Evolutionary conservation across 2,888 invertebrate genomes (phyloP), one percentile per base, ranked within the genome.

Genomic region (Siphonodentalium dalli): DNA sequence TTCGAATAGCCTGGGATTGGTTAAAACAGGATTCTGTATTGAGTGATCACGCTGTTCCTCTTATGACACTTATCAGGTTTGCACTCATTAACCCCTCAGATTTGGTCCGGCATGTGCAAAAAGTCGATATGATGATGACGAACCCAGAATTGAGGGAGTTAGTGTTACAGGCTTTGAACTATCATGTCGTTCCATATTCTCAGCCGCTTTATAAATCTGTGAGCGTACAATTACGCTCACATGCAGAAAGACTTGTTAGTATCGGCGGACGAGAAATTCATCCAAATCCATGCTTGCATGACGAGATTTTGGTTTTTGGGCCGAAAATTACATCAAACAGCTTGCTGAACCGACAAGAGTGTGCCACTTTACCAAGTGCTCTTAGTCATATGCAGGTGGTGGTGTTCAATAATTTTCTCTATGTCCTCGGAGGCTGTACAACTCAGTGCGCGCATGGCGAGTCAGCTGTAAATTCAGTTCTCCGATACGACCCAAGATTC

Each of bases 381-480:
- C 68, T 80, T 41, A 80, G 80, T 61, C 80, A 80, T 65, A 79
- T 78, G 78, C 80, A 80, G 59, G 77, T 79, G 47, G 75, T 80
- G 13, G 78, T 79, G 21, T 79, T 75, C 61, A 78, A 79, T 59
- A 78, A 79, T 61, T 80, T 78, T 53, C 69, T 80, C 11, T 80
- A 79, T 52, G 75, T 80, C 9, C 61, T 80, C 11, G 80, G 80
- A 28, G 80, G 80, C 18, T 80, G 80, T 63, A 78, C 78, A 13
- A 80, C 80, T 5, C 80, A 80, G 63, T 81, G 81, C 61, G 81
- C 81, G 2, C 81, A 81, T 49, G 81, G 79, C 11, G 81, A 81
- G 52, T 80, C 80, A 1, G 81, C 81, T 31, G 79, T 80, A 26
- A 80, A 79, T 52, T 76, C 79, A 18, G 79, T 80, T 15, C 60